phyloP scores from a whole-genome alignment of 2,888 invertebrate species.

The Amaurobius ferox region DNA sequence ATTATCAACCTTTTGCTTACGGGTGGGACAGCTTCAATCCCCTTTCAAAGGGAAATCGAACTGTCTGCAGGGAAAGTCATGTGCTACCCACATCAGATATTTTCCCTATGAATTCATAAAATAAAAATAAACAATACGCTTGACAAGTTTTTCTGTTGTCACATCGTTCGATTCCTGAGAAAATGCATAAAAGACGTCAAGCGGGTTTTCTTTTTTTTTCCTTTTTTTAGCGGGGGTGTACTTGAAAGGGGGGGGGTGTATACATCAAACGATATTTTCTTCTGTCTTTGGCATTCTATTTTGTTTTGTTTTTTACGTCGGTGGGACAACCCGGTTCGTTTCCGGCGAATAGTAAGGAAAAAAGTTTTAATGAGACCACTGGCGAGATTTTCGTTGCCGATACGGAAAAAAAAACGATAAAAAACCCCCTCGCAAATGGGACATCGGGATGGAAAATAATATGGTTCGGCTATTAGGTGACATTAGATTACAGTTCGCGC shows the following conservation, averaged over 20 bases:
- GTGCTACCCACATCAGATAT: too few species aligned
- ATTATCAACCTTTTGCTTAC: too few species aligned
- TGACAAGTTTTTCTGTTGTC: neutral
- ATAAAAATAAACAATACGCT: too few species aligned
- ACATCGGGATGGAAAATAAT: neutral
- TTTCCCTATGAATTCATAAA: too few species aligned
- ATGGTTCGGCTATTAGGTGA: neutral
- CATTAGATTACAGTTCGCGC: neutral
- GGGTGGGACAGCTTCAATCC: too few species aligned
- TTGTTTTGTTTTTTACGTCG: neutral
- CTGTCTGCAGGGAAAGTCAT: too few species aligned
- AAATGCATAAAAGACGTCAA: neutral
- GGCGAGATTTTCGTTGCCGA: neutral
- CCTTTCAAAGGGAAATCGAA: too few species aligned
- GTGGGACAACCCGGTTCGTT: neutral
- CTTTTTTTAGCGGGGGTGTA: neutral
- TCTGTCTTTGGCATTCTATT: neutral
- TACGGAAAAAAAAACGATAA: neutral
- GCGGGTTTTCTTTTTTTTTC: neutral
- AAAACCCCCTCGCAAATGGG: neutral
- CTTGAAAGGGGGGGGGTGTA: neutral
- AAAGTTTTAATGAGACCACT: neutral
- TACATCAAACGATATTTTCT: neutral
- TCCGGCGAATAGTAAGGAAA: neutral
- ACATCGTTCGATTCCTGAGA: neutral